These are phyloP conservation scores for Clunio marinus DNA, from an alignment of 2,888 invertebrate species.

Conservation along the genomic window DNA sequence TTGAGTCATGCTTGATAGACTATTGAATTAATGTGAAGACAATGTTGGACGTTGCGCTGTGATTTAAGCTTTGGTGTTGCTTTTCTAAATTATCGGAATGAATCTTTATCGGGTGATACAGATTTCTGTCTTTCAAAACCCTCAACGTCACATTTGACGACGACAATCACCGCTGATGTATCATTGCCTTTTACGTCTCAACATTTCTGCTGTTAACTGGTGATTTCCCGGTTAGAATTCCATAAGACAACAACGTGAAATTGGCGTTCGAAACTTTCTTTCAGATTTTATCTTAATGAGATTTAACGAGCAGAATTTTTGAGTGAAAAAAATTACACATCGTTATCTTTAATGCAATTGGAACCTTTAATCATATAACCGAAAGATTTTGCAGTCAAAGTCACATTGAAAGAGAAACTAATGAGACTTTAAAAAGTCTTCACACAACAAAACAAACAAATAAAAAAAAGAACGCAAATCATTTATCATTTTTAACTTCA, in stretches of 20 bases:
- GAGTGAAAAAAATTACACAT: too few relatives aligned
- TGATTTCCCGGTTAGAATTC: constrained; percentile 17
- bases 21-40: constrained; percentile 12
- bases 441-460: constrained; percentile 27
- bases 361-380: background rate
- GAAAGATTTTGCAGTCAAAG: background rate
- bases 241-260: background rate
- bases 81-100: constrained; percentile 35
- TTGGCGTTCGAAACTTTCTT: background rate
- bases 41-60: background rate
- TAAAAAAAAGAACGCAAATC: constrained; percentile 4
- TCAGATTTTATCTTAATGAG: background rate
- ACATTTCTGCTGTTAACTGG: background rate
- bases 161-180: background rate
- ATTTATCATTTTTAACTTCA: constrained; percentile 31
- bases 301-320: background rate
- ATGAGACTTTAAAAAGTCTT: constrained; percentile 34
- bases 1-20: constrained; percentile 14
- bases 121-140: background rate
- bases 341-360: background rate
- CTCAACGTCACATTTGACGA: constrained; percentile 23
- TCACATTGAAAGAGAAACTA: constrained; percentile 8
- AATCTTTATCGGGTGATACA: constrained; percentile 36
- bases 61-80: constrained; percentile 12
- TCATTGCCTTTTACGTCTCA: constrained; percentile 25